Conservation (phyloP, 2,113 vertebrate species). For the Pomatorhinus ruficollis region DNA sequence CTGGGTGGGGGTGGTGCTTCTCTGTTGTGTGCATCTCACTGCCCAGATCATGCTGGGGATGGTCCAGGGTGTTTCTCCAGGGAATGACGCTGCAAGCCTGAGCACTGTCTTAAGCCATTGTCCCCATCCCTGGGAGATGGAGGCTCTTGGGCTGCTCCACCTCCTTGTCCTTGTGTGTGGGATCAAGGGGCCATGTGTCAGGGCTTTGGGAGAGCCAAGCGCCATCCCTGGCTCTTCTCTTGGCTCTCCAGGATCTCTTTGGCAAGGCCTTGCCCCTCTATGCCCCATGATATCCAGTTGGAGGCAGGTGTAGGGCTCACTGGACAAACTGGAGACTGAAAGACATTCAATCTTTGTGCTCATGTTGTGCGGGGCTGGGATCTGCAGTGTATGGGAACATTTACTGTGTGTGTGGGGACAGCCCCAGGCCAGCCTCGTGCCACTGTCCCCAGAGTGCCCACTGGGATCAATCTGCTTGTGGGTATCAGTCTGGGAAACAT, state of each 20-base stretch:
- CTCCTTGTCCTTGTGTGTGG: neutral
- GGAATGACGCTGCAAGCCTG: neutral
- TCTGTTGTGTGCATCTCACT: neutral
- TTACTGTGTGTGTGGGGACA: neutral
- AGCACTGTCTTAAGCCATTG: neutral
- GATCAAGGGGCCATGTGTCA: neutral
- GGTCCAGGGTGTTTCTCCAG: neutral
- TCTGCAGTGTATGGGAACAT: neutral
- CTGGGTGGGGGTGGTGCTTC: neutral
- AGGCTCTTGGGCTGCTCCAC: neutral
- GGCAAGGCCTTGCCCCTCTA: neutral
- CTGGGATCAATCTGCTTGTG: neutral
- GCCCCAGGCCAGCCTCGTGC: neutral
- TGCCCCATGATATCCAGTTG: neutral
- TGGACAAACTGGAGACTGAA: too few relatives aligned
- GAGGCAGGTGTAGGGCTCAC: neutral
- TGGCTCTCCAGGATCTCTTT: neutral
- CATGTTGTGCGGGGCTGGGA: neutral
- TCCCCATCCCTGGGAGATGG: neutral
- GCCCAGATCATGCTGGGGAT: neutral
- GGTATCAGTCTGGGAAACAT: neutral
- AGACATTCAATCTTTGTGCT: neutral
- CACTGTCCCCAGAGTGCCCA: neutral
- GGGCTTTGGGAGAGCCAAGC: neutral
- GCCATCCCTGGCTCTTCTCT: neutral